Conservation (phyloP, 1,140 invertebrate species). For the Neodiprion pinetum region DNA sequence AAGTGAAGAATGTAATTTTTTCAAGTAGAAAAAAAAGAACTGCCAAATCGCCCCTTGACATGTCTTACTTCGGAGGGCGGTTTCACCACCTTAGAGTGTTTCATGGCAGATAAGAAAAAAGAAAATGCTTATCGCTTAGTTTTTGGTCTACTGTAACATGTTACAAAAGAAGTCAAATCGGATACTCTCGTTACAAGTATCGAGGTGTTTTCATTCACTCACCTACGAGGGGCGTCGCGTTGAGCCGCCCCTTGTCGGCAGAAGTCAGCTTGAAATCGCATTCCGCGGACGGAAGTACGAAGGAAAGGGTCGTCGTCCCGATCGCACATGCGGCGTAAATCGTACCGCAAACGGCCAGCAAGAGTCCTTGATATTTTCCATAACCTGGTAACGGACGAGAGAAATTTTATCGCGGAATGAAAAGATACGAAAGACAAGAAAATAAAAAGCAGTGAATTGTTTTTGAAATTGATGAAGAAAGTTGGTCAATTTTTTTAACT, state of each 20-base stretch:
- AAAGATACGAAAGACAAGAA: too few species aligned
- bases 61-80: too few species aligned
- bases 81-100: too few species aligned
- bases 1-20: slow-evolving; percentile 44
- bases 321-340: slow-evolving; percentile 76
- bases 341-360: slow-evolving; percentile 69
- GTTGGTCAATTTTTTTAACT: not conserved
- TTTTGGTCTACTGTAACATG: too few species aligned
- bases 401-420: not conserved
- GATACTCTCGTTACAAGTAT: slow-evolving; percentile 54
- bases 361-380: slow-evolving; percentile 70
- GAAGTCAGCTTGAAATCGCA: slow-evolving; percentile 65
- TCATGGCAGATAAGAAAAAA: too few species aligned
- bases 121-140: too few species aligned
- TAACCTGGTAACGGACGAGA: slow-evolving; percentile 59
- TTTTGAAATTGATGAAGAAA: not conserved
- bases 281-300: slow-evolving; percentile 67
- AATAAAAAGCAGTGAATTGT: too few species aligned
- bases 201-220: slow-evolving; percentile 33
- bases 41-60: too few species aligned
- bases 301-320: slow-evolving; percentile 67
- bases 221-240: slow-evolving; percentile 67
- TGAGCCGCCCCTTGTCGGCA: slow-evolving; percentile 65
- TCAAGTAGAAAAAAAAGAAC: too few species aligned
- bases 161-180: too few species aligned